phyloP scores from a whole-genome alignment of 2,113 vertebrate species.

The Scophthalmus maximus region DNA sequence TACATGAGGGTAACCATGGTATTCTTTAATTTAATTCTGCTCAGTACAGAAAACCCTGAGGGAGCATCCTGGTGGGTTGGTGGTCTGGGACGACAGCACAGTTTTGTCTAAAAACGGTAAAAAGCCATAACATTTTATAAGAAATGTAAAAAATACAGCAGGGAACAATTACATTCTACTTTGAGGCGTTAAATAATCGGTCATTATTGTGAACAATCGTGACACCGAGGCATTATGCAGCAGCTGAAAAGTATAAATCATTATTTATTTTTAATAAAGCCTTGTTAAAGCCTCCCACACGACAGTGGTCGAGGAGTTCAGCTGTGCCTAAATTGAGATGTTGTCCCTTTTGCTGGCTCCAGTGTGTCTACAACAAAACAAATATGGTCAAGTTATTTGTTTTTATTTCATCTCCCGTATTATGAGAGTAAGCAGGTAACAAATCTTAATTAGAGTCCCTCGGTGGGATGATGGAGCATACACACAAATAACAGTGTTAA shows the following conservation, averaged over 20 bases:
- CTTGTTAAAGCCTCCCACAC: slow-evolving; percentile 39
- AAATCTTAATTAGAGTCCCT: slow-evolving; percentile 20
- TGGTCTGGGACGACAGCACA: slow-evolving; percentile 10
- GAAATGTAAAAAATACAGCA: slow-evolving; percentile 7
- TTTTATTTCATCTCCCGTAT: slow-evolving; percentile 32
- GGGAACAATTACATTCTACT: slow-evolving; percentile 21
- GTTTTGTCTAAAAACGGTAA: slow-evolving; percentile 5
- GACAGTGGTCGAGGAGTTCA: slow-evolving; percentile 40
- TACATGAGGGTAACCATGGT: not conserved
- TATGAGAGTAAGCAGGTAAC: slow-evolving; percentile 43
- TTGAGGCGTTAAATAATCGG: slow-evolving; percentile 34
- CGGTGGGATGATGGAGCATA: not conserved
- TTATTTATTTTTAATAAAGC: slow-evolving; percentile 36
- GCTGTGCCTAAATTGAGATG: slow-evolving; percentile 49
- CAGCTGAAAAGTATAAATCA: slow-evolving; percentile 41
- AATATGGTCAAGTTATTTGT: slow-evolving; percentile 37
- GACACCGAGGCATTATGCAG: slow-evolving; percentile 5
- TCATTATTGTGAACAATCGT: slow-evolving; percentile 20
- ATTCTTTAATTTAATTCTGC: slow-evolving; percentile 26
- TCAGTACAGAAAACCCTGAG: slow-evolving; percentile 1
- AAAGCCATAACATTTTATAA: slow-evolving; percentile 2
- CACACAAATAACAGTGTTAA: slow-evolving; percentile 12
- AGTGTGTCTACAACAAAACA: slow-evolving; percentile 60
- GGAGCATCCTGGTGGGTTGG: slow-evolving; percentile 3
- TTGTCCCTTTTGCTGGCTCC: slow-evolving; percentile 49